Base-by-base conservation (phyloP, 2,797 vertebrate genomes). In the Nannoperca obscura region DNA sequence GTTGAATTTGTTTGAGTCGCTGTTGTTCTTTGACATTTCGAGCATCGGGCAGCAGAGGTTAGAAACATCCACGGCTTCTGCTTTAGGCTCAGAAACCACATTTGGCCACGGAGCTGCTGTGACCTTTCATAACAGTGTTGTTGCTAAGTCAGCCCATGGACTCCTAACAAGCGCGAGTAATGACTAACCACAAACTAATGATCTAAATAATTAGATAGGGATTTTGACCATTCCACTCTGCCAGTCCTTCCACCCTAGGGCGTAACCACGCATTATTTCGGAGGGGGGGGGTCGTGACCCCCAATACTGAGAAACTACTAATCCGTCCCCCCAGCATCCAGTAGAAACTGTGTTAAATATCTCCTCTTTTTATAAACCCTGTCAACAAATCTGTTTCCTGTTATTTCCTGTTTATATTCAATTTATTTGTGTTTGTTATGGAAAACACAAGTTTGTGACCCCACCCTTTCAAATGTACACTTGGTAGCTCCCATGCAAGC, bases 11-110 rank as follows among this genome's bases (percentile, higher is more conserved):
- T 68, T 50, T 8, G 71, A 65, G 50, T 76, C 57, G 71, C 36
- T 40, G 71, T 52, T 60, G 63, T 69, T 58, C 42, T 78, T 61
- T 91, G 86, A 89, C 83, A 71, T 90, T 85, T 88, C n/a, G 22
- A 83, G 69, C 80, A 66, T 59, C 60, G 11, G 70, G 32, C 71
- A 27, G 32, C 69, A 27, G 81, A 71, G 69, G 78, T 77, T 66
- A 24, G 74, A 55, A 67, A 52, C 74, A 69, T 7, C 50, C 36
- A 42, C 50, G 0, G 73, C 53, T 27, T 38, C 69, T 80, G 81
- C 65, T 83, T 54, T 24, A 30, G 55, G 59, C 74, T 77, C 71
- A 52, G 36, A 9, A 57, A 62, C 64, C 50, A 32, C 73, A 44
- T 53, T 20, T 74, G 44, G 59, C 10, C 46, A 60, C 2, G 32